Evolutionary conservation across 2,113 vertebrate genomes (phyloP).

Genomic region (Pavo muticus): DNA sequence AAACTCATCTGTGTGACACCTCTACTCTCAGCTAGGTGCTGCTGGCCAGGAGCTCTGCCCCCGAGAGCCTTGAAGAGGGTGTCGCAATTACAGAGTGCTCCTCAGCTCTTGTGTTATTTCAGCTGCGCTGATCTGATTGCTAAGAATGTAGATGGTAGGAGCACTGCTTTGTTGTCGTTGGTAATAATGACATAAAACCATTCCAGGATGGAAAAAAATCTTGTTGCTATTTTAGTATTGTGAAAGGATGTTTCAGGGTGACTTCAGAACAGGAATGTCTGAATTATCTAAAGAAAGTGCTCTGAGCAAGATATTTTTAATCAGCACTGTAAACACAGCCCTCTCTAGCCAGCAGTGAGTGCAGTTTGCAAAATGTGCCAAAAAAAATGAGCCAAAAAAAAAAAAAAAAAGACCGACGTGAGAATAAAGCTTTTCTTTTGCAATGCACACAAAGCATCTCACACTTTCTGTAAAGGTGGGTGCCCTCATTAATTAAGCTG

Average conservation of each 20-base stretch:
- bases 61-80: neutral
- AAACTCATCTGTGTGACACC: neutral
- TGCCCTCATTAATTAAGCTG: neutral
- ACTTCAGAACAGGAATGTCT: neutral
- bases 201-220: conserved; percentile 23
- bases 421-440: neutral
- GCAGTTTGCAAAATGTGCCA: neutral
- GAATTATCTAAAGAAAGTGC: neutral
- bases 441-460: neutral
- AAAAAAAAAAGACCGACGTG: neutral
- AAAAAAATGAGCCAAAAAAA: neutral
- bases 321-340: neutral
- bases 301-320: neutral
- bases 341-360: neutral
- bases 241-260: neutral
- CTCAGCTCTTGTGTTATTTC: neutral
- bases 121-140: neutral
- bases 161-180: neutral
- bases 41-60: neutral
- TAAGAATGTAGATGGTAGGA: neutral
- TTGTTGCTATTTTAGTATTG: neutral
- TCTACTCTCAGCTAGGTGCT: neutral
- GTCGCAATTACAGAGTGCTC: neutral
- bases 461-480: neutral
- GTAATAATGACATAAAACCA: conserved; percentile 13